phyloP scores from a whole-genome alignment of 1,140 invertebrate species.

The Tyrophagus putrescentiae region DNA sequence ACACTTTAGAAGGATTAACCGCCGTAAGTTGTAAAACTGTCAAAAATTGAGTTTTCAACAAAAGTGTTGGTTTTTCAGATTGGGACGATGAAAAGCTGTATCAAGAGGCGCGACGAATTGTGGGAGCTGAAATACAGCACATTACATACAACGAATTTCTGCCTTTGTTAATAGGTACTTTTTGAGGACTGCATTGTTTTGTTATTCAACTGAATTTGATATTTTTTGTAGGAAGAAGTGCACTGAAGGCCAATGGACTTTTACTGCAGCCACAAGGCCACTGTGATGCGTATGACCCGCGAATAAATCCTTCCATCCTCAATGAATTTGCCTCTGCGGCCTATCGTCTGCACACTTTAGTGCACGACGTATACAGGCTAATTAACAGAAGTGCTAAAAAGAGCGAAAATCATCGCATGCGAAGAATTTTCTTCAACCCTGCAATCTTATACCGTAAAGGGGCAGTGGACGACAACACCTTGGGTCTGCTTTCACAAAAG shows the following conservation, averaged over 20 bases:
- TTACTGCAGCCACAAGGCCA: slow-evolving; percentile 31
- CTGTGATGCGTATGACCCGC: slow-evolving; percentile 31
- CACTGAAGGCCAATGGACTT: slow-evolving; percentile 29
- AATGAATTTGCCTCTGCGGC: slow-evolving; percentile 34
- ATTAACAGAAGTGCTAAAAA: slow-evolving; percentile 12
- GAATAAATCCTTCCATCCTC: slow-evolving; percentile 34
- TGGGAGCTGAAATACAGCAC: slow-evolving; percentile 69
- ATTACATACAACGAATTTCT: slow-evolving; percentile 76
- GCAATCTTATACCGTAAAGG: slow-evolving; percentile 21
- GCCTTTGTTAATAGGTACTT: slow-evolving; percentile 53
- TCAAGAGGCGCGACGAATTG: slow-evolving; percentile 56
- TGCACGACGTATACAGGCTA: slow-evolving; percentile 26
- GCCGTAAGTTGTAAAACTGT: slow-evolving; percentile 32
- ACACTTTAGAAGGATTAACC: slow-evolving; percentile 36
- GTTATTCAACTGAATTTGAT: too few species aligned
- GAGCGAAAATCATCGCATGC: background rate
- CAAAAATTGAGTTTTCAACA: too few species aligned
- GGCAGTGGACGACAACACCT: slow-evolving; percentile 19
- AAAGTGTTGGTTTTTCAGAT: too few species aligned
- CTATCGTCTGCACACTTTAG: slow-evolving; percentile 27
- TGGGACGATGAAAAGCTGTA: slow-evolving; percentile 29
- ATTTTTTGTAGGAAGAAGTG: too few species aligned
- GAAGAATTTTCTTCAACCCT: slow-evolving; percentile 24
- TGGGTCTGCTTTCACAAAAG: slow-evolving; percentile 27
- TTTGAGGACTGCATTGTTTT: too few species aligned